Evolutionary conservation across 2,888 invertebrate species (phyloP).

Genomic region (Emmelina monodactyla): DNA sequence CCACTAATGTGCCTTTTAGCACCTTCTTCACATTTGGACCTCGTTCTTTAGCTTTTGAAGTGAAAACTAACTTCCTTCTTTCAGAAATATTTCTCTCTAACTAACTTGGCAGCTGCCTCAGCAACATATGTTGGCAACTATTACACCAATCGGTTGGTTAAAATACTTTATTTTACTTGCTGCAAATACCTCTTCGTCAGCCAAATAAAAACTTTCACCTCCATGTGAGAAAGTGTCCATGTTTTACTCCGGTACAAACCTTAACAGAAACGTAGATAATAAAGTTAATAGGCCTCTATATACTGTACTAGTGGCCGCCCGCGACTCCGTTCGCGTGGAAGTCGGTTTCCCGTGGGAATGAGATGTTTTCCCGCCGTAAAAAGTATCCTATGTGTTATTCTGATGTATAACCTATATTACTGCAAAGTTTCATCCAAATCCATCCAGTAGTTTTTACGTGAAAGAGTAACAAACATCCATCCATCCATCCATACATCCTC

Average conservation of each 20-base stretch:
- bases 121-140: conserved; percentile 47
- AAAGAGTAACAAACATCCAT: too few species aligned
- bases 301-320: not conserved
- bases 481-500: too few species aligned
- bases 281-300: not conserved
- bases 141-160: conserved; percentile 73
- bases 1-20: conserved; percentile 62
- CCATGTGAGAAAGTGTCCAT: conserved; percentile 48
- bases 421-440: not conserved
- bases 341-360: too few species aligned
- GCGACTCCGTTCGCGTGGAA: too few species aligned
- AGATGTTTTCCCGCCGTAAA: conserved; percentile 25
- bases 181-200: conserved; percentile 55
- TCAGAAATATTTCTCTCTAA: conserved; percentile 62
- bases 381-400: conserved; percentile 34
- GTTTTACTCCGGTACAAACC: conserved; percentile 74
- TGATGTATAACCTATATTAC: conserved; percentile 13
- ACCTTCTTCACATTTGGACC: conserved; percentile 46
- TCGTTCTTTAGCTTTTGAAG: conserved; percentile 30
- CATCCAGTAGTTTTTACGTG: too few species aligned
- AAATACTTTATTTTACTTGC: conserved; percentile 65
- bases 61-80: conserved; percentile 31
- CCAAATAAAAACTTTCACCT: conserved; percentile 25
- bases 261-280: conserved; percentile 68
- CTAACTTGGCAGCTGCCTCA: conserved; percentile 62